phyloP scores from a whole-genome alignment of 2,113 vertebrate genomes.

The Syrmaticus mikado region DNA sequence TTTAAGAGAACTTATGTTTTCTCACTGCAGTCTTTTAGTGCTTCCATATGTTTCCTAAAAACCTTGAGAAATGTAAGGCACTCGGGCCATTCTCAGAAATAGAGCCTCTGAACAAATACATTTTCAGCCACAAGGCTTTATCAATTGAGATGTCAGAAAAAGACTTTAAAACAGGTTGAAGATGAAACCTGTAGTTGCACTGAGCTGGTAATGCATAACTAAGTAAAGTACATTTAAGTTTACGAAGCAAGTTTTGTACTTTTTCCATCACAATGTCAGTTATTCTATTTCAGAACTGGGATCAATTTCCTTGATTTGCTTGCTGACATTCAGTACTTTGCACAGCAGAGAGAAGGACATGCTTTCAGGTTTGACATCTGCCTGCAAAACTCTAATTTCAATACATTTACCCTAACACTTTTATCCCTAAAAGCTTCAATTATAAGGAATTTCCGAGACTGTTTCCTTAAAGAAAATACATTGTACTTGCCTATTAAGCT shows the following conservation, averaged over 20 bases:
- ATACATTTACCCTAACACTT: neutral
- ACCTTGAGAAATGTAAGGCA: slow-evolving; percentile 49
- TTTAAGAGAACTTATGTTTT: slow-evolving; percentile 72
- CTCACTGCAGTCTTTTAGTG: slow-evolving; percentile 71
- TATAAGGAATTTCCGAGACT: neutral
- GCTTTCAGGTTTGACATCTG: neutral
- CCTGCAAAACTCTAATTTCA: neutral
- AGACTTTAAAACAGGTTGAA: neutral
- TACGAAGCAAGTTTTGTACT: neutral
- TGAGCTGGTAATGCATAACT: neutral
- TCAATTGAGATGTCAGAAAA: neutral
- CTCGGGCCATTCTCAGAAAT: slow-evolving; percentile 50
- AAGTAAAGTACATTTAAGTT: neutral
- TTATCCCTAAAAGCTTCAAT: neutral
- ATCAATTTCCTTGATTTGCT: neutral
- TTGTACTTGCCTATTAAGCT: neutral
- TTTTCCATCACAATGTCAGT: neutral
- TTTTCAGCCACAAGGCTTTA: slow-evolving; percentile 17
- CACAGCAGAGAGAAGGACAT: neutral
- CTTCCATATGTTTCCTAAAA: slow-evolving; percentile 71
- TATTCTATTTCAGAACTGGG: neutral
- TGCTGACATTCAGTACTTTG: neutral
- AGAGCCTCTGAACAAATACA: slow-evolving; percentile 8
- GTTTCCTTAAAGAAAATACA: neutral
- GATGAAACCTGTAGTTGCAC: neutral